Conservation (phyloP, 1,140 invertebrate genomes). For the Drosophila novamexicana region DNA sequence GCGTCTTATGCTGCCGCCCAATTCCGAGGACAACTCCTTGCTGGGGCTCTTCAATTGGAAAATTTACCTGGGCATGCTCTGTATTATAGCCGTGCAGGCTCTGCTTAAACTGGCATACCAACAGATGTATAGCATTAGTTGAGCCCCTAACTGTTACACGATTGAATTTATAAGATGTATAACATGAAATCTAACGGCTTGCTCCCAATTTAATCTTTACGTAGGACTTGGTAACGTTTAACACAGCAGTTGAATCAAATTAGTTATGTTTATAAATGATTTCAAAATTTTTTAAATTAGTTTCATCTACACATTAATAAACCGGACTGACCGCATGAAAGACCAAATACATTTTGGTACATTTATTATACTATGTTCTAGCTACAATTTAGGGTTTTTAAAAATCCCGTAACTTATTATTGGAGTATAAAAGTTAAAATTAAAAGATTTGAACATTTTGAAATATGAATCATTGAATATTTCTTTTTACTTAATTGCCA, state of each 20-base stretch:
- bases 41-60: constrained; percentile 21
- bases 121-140: constrained; percentile 8
- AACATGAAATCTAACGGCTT: neutral
- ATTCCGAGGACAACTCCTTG: neutral
- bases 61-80: constrained; percentile 26
- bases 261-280: neutral
- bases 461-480: no score
- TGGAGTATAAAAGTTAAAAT: no score
- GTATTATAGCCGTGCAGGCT: constrained; percentile 22
- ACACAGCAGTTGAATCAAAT: neutral
- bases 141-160: neutral
- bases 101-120: constrained; percentile 22
- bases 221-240: neutral
- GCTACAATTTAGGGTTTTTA: no score
- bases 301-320: neutral
- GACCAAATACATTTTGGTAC: no score
- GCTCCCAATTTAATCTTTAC: neutral
- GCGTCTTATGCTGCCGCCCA: neutral
- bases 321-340: neutral
- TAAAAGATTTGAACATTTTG: no score
- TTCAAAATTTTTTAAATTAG: neutral
- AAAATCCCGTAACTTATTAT: no score
- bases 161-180: neutral
- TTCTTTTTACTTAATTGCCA: no score
- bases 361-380: no score